These are phyloP conservation scores for Netelia inedita DNA, from an alignment of 2,888 invertebrate genomes.

Conservation along the genomic window DNA sequence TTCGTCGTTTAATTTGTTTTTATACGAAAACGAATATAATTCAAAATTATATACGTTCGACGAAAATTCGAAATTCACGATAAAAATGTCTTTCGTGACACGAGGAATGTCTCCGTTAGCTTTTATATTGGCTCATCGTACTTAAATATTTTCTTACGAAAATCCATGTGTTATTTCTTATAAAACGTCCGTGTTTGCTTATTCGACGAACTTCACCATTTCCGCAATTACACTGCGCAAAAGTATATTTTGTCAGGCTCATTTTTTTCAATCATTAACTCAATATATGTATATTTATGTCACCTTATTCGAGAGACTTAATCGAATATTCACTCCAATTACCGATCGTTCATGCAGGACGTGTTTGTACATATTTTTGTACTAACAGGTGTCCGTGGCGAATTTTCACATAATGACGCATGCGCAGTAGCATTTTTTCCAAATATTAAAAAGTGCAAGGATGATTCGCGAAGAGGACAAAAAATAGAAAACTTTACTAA, in stretches of 20 bases:
- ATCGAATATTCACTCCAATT: background rate
- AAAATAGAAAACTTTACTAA: background rate
- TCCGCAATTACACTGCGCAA: background rate
- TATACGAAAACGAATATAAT: background rate
- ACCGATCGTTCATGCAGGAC: background rate
- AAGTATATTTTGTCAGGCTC: background rate
- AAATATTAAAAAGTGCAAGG: background rate
- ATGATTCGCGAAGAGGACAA: background rate
- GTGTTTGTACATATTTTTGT: background rate
- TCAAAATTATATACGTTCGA: too few species aligned
- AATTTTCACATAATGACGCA: constrained; percentile 3
- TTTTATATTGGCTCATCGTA: background rate
- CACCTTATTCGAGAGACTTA: too few species aligned
- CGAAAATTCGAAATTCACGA: too few species aligned
- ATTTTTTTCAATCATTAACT: background rate
- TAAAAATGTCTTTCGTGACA: too few species aligned
- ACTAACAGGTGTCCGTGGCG: background rate
- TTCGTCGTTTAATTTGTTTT: too few species aligned
- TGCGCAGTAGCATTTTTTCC: background rate
- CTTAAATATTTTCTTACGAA: background rate
- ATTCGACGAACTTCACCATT: background rate
- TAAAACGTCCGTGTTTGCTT: background rate
- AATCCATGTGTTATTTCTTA: background rate
- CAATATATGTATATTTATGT: background rate
- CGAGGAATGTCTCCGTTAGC: background rate